Base-by-base conservation (phyloP, 2,113 vertebrate species). In the Leptocoma aspasia region DNA sequence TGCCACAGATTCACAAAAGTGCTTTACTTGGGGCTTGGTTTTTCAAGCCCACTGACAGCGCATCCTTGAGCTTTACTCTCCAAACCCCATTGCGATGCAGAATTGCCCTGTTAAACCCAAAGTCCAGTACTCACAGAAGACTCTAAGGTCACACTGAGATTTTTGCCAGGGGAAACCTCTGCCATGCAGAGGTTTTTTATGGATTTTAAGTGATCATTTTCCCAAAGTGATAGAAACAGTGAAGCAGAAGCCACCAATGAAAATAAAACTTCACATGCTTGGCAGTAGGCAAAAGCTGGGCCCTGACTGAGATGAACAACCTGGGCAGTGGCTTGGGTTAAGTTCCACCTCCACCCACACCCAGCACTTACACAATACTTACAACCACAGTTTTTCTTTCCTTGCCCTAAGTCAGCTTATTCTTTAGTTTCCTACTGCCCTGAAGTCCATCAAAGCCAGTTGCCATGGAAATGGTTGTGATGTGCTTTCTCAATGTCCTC, bases 401-500 rank as follows among this genome's bases (percentile, higher is more conserved):
- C 15, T 44, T 71, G 56, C 69, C 95, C 80, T 69, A 64, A 94
- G 86, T 72, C 82, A 95, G 89, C 79, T 92, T 90, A 37, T 81
- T 71, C 88, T 89, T 81, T 71, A 42, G 44, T 90, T 95, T 84
- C 65, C 37, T 50, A 16, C 72, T 90, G 77, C 90, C 95, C 90
- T 75, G 50, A 73, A 94, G 92, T 95, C 90, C 82, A 94, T 92
- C 94, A 96, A 89, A 93, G 72, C 49, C 61, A 17, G 95, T 97
- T 95, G 80, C 95, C 92, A 95, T 97, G 94, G 94, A 89, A 92
- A 96, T 94, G 59, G 45, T 45, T 89, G 80, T 86, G 86, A 95
- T 90, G 82, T 84, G 52, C 56, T 93, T 93, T 77, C 69, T n/a
- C 63, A 65, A 49, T 64, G 86, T 90, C 88, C 69, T 96, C 37